Evolutionary conservation across 2,797 vertebrate genomes (phyloP), one percentile per base, ranked within the genome.

Genomic region (Coendou prehensilis): DNA sequence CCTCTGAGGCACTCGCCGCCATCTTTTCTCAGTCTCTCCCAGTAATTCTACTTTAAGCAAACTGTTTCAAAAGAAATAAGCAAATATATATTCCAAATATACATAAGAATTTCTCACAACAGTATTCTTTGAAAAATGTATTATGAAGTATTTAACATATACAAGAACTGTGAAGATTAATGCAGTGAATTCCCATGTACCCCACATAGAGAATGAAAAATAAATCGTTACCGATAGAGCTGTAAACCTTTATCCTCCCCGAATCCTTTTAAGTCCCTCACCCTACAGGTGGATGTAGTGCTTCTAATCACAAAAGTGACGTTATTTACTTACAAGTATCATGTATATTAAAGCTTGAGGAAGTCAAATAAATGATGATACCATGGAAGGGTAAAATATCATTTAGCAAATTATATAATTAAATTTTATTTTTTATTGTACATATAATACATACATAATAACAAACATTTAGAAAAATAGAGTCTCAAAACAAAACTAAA

Each of bases 351-450:
- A 94, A 85, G 33, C 56, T 47, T 84, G 18, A 83, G 30, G 37
- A 64, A 54, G 76, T 41, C 63, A 28, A 86, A 56, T 85, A 64
- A 90, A 56, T 91, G 28, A 41, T 9, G 23, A 47, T 45, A 93
- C 0, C 14, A 87, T 78, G 9, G 85, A 87, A 7, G 71, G 23
- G 64, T 45, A 3, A 96, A 80, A 56, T 89, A 41, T 67, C 52
- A 84, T 59, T 82, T 69, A 87, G 84, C 52, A 85, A 97, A 88
- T 82, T 82, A 96, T n/a, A 85, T 9, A 50, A 82, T 84, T 85
- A 63, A 15, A 79, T 20, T 64, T 47, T 59, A 69, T 81, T 69
- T 69, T 45, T 92, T 87, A 92, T 28, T 81, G 45, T 4, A 59
- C 1, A 45, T 64, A 67, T 30, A 81, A 88, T 73, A 84, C 18